Conservation (phyloP, 1,140 invertebrate genomes). For the Artemia franciscana region DNA sequence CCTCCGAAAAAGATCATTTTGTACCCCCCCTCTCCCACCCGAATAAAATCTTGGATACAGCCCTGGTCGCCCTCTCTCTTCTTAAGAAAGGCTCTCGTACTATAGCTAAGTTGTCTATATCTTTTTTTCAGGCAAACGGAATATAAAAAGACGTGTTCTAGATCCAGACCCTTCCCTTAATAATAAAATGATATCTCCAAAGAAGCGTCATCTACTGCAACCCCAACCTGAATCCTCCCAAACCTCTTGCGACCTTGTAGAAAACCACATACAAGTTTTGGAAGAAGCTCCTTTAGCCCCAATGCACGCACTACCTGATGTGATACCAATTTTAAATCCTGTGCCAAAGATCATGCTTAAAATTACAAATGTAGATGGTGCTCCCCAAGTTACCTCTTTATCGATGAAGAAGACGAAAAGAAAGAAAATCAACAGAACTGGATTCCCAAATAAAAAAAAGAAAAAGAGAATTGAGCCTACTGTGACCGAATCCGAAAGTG, state of each 20-base stretch:
- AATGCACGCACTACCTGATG: not conserved
- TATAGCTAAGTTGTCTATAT: no score
- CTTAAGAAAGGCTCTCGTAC: no score
- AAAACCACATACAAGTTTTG: not conserved
- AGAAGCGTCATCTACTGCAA: not conserved
- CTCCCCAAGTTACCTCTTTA: not conserved
- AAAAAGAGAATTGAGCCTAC: slow-evolving; percentile 37
- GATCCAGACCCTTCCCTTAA: not conserved
- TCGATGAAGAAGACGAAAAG: slow-evolving; percentile 23
- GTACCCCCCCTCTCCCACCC: no score
- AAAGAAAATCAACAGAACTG: slow-evolving; percentile 55
- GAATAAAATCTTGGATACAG: no score
- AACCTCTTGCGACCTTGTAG: not conserved
- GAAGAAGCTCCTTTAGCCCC: not conserved
- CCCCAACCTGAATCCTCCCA: not conserved
- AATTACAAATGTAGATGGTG: not conserved
- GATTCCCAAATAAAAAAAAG: slow-evolving; percentile 57
- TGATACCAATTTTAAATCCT: not conserved
- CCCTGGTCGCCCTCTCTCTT: no score
- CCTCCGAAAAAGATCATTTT: no score
- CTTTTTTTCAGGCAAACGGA: not conserved
- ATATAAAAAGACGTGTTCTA: not conserved
- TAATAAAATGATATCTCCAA: not conserved
- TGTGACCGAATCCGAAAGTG: slow-evolving; percentile 10
- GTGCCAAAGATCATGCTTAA: not conserved